phyloP scores from a whole-genome alignment of 2,113 vertebrate genomes.

The Vombatus ursinus region DNA sequence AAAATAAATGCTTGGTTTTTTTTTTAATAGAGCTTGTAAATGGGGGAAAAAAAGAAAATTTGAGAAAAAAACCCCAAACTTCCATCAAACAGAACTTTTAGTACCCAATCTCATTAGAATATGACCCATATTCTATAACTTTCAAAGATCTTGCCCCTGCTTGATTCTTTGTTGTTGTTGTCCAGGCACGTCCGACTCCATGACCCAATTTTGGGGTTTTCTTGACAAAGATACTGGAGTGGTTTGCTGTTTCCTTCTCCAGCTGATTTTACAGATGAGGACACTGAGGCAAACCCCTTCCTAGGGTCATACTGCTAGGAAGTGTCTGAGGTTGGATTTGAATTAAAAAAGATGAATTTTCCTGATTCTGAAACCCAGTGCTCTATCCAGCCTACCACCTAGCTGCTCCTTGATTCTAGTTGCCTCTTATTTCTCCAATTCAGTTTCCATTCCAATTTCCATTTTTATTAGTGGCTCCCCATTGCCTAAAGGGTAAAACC shows the following conservation, averaged over 20 bases:
- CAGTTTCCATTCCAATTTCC: background rate
- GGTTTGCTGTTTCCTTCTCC: background rate
- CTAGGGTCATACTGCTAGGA: background rate
- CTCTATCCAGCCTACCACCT: background rate
- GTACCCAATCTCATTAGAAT: background rate
- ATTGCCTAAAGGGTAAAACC: background rate
- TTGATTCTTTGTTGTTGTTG: background rate
- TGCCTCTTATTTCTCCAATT: background rate
- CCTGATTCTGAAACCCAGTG: background rate
- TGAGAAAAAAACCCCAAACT: background rate
- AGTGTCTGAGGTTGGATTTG: background rate
- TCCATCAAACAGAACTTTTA: background rate
- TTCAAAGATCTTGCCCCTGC: background rate
- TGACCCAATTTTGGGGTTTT: background rate
- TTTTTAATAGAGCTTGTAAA: background rate
- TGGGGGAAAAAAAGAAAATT: background rate
- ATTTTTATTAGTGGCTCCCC: background rate
- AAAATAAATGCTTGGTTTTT: background rate
- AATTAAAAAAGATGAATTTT: background rate
- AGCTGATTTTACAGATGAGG: background rate
- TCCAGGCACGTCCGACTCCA: background rate
- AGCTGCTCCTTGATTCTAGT: background rate
- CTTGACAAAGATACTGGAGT: background rate
- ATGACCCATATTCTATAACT: background rate
- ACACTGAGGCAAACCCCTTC: background rate